Percentiles rank a stretch among this genome's conserved stretches.
Evolutionary conservation across 2,797 vertebrate genomes (phyloP).

Genomic region (Xerus rutilus): DNA sequence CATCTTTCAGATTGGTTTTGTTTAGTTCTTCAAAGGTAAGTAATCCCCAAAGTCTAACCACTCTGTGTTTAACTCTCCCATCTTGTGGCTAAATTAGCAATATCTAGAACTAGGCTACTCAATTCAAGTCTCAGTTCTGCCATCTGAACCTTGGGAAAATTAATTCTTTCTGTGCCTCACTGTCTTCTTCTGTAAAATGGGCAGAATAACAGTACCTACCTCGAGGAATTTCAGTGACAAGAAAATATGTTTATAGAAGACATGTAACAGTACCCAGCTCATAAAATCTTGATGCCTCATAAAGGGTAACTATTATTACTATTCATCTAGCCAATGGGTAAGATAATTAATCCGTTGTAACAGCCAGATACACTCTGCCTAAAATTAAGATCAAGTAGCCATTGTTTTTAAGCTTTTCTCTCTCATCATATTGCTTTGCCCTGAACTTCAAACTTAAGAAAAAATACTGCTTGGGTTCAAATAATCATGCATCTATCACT

Average conservation of each 20-base stretch:
- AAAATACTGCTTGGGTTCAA: not conserved
- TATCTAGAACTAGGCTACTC: not conserved
- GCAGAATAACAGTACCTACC: not conserved
- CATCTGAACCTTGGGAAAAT: constrained; percentile 1
- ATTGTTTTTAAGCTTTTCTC: not conserved
- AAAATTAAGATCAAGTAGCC: constrained; percentile 25
- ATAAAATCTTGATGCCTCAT: not conserved
- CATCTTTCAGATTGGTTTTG: constrained; percentile 15
- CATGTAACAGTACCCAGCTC: not conserved
- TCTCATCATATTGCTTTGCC: constrained; percentile 26
- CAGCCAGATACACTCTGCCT: not conserved
- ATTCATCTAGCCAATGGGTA: constrained; percentile 24
- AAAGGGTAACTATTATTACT: not conserved
- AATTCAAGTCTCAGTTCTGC: constrained; percentile 54
- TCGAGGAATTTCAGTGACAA: not conserved
- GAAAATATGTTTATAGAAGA: constrained; percentile 36
- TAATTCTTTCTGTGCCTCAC: constrained; percentile 31
- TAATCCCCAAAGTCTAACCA: not conserved
- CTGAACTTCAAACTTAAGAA: not conserved
- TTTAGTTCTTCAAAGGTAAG: constrained; percentile 33
- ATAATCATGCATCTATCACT: not conserved
- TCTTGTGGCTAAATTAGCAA: constrained; percentile 12
- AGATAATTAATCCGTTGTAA: not conserved
- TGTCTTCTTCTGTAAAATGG: constrained; percentile 51
- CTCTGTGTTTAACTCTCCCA: not conserved